phyloP scores from a whole-genome alignment of 2,888 invertebrate species.

The Charanyca ferruginea region DNA sequence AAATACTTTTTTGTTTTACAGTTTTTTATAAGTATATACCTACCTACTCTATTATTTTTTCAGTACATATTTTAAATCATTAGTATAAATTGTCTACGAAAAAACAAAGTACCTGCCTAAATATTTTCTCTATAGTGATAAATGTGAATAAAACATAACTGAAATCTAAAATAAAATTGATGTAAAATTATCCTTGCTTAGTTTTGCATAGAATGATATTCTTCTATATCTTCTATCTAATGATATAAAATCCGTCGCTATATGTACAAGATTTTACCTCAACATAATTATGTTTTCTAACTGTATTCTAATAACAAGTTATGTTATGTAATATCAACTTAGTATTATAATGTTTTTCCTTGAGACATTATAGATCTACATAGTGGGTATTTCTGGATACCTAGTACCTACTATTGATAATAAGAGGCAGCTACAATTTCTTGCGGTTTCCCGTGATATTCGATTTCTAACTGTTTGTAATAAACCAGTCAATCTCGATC shows the following conservation, averaged over 20 bases:
- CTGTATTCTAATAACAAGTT: not conserved
- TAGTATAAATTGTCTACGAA: no score
- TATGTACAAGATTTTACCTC: not conserved
- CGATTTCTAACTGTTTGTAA: conserved; percentile 7
- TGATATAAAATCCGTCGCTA: not conserved
- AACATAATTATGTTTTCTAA: not conserved
- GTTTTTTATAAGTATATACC: no score
- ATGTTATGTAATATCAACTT: not conserved
- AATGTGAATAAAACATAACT: no score
- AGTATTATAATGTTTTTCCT: conserved; percentile 4
- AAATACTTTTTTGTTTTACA: no score
- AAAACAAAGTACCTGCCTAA: no score
- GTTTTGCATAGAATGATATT: no score
- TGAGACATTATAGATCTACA: not conserved
- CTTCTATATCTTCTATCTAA: no score
- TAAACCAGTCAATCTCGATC: not conserved
- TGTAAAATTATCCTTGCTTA: no score
- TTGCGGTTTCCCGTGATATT: conserved; percentile 24
- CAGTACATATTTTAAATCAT: no score
- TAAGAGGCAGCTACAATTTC: conserved; percentile 10
- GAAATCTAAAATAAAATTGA: no score
- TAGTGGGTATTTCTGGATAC: not conserved
- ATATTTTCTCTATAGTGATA: no score
- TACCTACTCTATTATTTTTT: no score
- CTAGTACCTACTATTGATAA: not conserved